Conservation (phyloP, 2,113 vertebrate genomes). For the Tympanuchus pallidicinctus region DNA sequence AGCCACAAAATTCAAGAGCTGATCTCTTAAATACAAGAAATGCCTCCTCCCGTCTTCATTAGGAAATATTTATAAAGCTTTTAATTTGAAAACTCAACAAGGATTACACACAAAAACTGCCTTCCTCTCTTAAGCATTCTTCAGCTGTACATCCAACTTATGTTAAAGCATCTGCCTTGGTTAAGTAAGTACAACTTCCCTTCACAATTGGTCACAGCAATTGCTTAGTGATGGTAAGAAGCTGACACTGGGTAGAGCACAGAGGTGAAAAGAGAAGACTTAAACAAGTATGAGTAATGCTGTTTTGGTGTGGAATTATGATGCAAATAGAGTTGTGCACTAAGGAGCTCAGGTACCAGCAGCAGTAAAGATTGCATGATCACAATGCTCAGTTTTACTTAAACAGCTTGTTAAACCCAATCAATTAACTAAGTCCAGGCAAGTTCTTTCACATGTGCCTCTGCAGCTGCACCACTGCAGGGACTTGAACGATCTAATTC, state of each 20-base stretch:
- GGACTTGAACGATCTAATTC: not conserved
- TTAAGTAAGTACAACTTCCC: not conserved
- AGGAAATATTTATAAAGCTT: not conserved
- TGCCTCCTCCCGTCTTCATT: not conserved
- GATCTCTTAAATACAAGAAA: not conserved
- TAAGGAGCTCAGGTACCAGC: not conserved
- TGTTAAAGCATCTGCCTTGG: rapidly evolving
- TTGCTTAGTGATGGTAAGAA: not conserved
- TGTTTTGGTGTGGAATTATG: not conserved
- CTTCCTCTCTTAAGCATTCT: not conserved
- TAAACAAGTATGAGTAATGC: not conserved
- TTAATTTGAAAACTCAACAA: not conserved
- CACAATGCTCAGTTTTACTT: not conserved
- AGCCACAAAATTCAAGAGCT: not conserved
- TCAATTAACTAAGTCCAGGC: not conserved
- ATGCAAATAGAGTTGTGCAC: not conserved
- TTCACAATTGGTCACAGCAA: not conserved
- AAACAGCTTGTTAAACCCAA: not conserved
- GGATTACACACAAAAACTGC: not conserved
- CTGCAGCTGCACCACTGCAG: not conserved
- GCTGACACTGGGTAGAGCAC: not conserved
- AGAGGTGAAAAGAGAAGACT: not conserved
- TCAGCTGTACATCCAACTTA: not conserved
- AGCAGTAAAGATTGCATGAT: not conserved
- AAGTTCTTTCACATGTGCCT: not conserved